These are phyloP conservation scores for Periparus ater DNA, from an alignment of 2,797 vertebrate genomes.

Conservation along the genomic window DNA sequence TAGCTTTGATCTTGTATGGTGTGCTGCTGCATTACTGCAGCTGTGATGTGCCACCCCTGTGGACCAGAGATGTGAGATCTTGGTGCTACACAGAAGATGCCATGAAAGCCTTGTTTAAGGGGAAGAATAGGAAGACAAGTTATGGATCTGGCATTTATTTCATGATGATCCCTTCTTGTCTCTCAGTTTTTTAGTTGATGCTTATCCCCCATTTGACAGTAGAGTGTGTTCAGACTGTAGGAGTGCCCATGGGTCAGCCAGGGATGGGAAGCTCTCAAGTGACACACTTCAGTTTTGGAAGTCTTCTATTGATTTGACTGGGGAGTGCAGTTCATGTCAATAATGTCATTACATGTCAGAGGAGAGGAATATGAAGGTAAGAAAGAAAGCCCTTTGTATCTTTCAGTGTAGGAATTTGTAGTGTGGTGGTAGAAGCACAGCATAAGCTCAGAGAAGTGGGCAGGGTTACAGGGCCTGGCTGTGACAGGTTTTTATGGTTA, in stretches of 20 bases:
- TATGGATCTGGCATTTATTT: background rate
- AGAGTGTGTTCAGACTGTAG: background rate
- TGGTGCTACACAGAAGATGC: background rate
- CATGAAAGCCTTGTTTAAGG: background rate
- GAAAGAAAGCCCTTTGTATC: background rate
- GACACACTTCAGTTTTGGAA: background rate
- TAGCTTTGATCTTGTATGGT: background rate
- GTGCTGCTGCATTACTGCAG: background rate
- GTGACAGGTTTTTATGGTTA: background rate
- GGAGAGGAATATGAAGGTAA: background rate
- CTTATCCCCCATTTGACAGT: background rate
- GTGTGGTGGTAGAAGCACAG: background rate
- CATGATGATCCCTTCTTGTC: background rate
- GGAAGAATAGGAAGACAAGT: background rate
- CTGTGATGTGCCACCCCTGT: background rate
- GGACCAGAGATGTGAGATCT: background rate
- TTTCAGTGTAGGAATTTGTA: background rate
- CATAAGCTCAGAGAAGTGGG: background rate
- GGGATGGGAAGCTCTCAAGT: background rate
- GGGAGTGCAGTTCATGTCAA: background rate
- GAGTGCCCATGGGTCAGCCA: background rate
- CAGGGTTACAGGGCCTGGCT: background rate
- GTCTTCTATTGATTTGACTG: background rate
- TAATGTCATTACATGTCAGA: background rate
- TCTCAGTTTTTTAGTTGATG: background rate